These are phyloP conservation scores for Drosophila picticornis DNA, from an alignment of 2,888 invertebrate genomes.

Conservation along the genomic window DNA sequence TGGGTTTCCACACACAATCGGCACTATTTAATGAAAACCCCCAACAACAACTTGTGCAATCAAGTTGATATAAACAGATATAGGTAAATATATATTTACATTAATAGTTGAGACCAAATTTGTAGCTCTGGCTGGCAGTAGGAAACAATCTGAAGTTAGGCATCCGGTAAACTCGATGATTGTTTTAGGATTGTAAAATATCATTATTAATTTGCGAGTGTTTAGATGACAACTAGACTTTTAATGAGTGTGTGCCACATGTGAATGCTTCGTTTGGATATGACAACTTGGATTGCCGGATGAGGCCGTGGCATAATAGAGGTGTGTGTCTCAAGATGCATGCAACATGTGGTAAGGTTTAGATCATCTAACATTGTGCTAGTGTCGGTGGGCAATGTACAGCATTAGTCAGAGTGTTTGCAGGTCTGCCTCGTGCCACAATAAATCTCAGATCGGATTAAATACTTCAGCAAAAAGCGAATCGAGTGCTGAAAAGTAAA, in stretches of 20 bases:
- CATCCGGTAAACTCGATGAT: not conserved
- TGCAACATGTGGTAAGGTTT: not conserved
- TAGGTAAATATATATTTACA: not conserved
- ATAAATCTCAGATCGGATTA: not conserved
- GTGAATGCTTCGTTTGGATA: not conserved
- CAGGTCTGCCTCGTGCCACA: not conserved
- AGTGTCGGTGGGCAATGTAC: not conserved
- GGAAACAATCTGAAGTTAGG: not conserved
- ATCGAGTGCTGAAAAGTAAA: constrained; percentile 18
- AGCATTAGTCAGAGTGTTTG: not conserved
- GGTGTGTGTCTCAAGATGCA: not conserved
- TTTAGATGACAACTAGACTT: not conserved
- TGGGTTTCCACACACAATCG: not conserved
- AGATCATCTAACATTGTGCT: not conserved
- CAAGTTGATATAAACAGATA: not conserved
- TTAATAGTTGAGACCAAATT: not conserved
- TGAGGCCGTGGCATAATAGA: not conserved
- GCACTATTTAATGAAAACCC: not conserved
- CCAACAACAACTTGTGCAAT: not conserved
- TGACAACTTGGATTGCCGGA: not conserved
- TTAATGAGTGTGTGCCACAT: not conserved
- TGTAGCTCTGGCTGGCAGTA: not conserved
- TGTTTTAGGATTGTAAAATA: not conserved
- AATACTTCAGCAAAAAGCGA: not conserved
- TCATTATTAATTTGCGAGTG: not conserved